These are phyloP conservation scores for Mixornis gularis DNA, from an alignment of 2,113 vertebrate species.

Conservation along the genomic window DNA sequence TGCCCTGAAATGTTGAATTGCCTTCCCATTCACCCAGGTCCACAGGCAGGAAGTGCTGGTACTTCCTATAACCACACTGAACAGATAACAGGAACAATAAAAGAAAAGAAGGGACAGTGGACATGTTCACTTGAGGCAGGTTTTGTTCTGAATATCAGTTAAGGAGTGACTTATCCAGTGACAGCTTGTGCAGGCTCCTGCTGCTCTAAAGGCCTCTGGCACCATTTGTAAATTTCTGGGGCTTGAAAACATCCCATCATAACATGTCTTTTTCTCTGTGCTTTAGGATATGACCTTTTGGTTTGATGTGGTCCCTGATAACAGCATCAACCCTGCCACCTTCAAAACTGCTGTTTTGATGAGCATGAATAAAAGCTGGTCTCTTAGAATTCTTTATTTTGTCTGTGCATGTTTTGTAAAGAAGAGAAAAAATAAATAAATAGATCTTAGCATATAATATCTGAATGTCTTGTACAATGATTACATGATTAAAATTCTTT, in stretches of 20 bases:
- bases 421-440: neutral
- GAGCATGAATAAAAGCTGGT: neutral
- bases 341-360: neutral
- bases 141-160: neutral
- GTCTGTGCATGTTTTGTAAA: neutral
- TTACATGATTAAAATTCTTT: slow-evolving; percentile 45
- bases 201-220: neutral
- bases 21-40: neutral
- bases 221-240: neutral
- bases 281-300: neutral
- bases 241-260: neutral
- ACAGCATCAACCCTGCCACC: neutral
- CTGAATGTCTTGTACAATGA: slow-evolving; percentile 10
- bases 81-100: neutral
- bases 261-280: neutral
- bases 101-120: neutral
- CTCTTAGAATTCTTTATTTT: neutral
- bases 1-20: neutral
- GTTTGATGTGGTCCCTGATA: neutral
- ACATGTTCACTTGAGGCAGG: neutral
- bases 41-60: neutral
- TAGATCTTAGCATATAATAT: neutral
- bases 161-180: neutral
- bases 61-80: no score
- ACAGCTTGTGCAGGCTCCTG: neutral